phyloP scores from a whole-genome alignment of 2,888 invertebrate genomes.

The Portevinia maculata region DNA sequence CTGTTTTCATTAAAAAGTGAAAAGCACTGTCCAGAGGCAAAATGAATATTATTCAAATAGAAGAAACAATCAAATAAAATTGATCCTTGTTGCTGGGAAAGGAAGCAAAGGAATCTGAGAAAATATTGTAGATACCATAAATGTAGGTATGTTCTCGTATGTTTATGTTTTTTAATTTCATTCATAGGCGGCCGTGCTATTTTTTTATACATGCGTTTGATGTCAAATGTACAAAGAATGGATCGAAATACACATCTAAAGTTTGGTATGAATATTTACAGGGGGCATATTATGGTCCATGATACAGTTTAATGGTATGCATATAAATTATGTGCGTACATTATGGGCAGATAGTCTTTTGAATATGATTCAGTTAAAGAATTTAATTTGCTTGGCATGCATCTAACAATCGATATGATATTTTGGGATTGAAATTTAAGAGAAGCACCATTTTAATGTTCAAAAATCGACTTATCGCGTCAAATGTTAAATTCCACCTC shows the following conservation, averaged over 20 bases:
- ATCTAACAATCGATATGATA: conserved; percentile 33
- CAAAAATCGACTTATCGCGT: no score
- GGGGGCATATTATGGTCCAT: neutral
- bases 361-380: neutral
- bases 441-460: no score
- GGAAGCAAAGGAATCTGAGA: conserved; percentile 17
- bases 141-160: no score
- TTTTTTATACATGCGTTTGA: no score
- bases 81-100: conserved; percentile 39
- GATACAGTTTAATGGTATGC: neutral
- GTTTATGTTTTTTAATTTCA: neutral
- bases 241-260: conserved; percentile 20
- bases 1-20: no score
- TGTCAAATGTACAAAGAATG: conserved; percentile 1
- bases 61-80: conserved; percentile 56
- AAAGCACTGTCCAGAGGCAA: conserved; percentile 34
- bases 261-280: conserved; percentile 28
- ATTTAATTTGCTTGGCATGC: neutral
- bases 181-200: no score
- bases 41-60: conserved; percentile 60
- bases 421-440: neutral
- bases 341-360: no score
- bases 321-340: no score
- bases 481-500: no score
- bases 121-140: no score